Evolutionary conservation across 2,113 vertebrate genomes (phyloP), one percentile per base, ranked within the genome.

Genomic region (Cariama cristata): DNA sequence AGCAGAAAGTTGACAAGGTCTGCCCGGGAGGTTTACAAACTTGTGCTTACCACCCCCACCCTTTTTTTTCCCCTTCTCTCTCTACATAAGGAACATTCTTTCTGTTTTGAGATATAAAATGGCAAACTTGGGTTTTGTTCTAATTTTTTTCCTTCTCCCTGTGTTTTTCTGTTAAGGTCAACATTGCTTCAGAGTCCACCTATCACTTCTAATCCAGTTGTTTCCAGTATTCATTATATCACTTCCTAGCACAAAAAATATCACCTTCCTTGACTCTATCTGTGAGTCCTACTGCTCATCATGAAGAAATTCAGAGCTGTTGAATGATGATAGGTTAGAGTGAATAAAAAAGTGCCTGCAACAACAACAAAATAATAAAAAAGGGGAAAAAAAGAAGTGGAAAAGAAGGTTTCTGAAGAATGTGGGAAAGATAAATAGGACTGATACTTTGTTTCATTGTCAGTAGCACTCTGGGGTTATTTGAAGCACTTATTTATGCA

Each of bases 401-500:
- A 88, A 93, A 97, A 96, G 95, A 91, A 59, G 96, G 58, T 64
- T 98, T 97, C 98, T 97, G 98, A 98, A 99, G 99, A 99, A 99
- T 98, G 98, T 94, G 97, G 97, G 98, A 97, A 98, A 99, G 99
- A 99, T 99, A 99, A 99, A 99, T 99, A 99, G 99, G 98, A 99
- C 98, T 98, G 98, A 98, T 98, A 98, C 99, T 99, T 99, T 98
- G 99, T 98, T 99, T 99, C 99, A 99, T 99, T 99, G 99, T 99
- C 99, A 98, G 98, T 98, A 99, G 98, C 99, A 99, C 99, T 99
- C 99, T 97, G 97, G 98, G 99, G 98, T 99, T 99, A 99, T 99
- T 99, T 98, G 98, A 99, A 99, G 98, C 98, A 99, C 99, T 99
- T 99, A 99, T 99, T 99, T 99, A 99, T 99, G 99, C 99, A 99